Conservation (phyloP, 1,140 invertebrate species). For the Euborellia annulipes region DNA sequence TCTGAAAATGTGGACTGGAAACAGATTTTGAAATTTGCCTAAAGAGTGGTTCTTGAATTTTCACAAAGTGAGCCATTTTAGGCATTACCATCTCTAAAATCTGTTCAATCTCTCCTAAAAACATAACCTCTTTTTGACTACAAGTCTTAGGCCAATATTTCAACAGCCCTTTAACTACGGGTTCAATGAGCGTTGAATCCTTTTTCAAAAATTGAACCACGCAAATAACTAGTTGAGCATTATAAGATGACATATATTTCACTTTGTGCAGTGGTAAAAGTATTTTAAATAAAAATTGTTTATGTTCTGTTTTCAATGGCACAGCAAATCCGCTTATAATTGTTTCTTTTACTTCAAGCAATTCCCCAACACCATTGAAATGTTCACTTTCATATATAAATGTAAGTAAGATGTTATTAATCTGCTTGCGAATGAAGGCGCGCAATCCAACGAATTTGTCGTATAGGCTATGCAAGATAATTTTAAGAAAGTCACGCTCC, state of each 20-base stretch:
- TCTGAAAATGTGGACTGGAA: constrained; percentile 49
- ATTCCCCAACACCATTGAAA: constrained; percentile 53
- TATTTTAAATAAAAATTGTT: constrained; percentile 45
- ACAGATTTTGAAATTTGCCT: constrained; percentile 47
- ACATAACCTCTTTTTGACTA: constrained; percentile 52
- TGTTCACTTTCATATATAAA: constrained; percentile 57
- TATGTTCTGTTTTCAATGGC: constrained; percentile 43
- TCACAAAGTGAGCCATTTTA: constrained; percentile 45
- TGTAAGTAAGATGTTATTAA: too few relatives aligned
- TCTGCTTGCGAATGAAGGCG: too few relatives aligned
- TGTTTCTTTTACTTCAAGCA: constrained; percentile 54
- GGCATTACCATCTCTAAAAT: constrained; percentile 53
- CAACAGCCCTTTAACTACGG: constrained; percentile 41
- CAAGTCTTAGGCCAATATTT: constrained; percentile 59
- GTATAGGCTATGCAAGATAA: too few relatives aligned
- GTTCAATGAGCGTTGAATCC: constrained; percentile 44
- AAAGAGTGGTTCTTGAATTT: constrained; percentile 45
- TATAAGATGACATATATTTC: constrained; percentile 33
- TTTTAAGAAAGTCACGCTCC: too few relatives aligned
- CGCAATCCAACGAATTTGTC: too few relatives aligned
- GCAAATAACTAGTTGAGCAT: constrained; percentile 56
- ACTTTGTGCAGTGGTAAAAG: constrained; percentile 49
- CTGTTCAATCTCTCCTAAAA: constrained; percentile 44
- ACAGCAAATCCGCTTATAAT: constrained; percentile 55
- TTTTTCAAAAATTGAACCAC: constrained; percentile 57